A percentile compares a stretch with the other conserved stretches of the same genome.
Conservation (phyloP, 2,797 vertebrate species). For the Peromyscus nudipes region DNA sequence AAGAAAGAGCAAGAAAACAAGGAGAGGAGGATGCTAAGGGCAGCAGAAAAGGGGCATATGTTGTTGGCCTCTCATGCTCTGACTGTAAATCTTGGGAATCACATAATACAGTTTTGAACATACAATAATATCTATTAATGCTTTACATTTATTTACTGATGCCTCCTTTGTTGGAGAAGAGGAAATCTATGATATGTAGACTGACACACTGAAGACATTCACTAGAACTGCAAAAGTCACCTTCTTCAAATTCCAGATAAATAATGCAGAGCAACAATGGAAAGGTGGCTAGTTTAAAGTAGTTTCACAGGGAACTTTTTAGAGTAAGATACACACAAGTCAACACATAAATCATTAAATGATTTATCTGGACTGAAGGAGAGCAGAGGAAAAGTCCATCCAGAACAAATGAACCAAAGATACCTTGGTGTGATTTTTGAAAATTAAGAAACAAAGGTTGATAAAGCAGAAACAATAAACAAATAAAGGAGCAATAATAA, state of each 20-base stretch:
- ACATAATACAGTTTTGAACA: too few relatives aligned
- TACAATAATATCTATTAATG: neutral
- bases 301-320: neutral
- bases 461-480: too few relatives aligned
- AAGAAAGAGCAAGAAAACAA: too few relatives aligned
- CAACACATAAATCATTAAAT: neutral
- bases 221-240: neutral
- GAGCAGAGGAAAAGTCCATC: neutral
- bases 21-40: too few relatives aligned
- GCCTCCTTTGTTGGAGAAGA: neutral
- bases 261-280: neutral
- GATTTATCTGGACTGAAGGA: neutral
- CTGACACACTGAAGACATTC: rapidly evolving
- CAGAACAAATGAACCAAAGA: neutral
- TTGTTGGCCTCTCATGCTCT: neutral
- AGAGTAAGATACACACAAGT: neutral
- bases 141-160: neutral
- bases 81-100: neutral
- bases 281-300: neutral
- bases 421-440: neutral
- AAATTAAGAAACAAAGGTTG: too few relatives aligned
- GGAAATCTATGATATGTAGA: neutral
- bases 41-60: neutral
- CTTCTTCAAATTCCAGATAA: neutral
- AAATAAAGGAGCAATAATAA: too few relatives aligned